Evolutionary conservation across 2,113 vertebrate species (phyloP).

Genomic region (Erpornis zantholeuca): DNA sequence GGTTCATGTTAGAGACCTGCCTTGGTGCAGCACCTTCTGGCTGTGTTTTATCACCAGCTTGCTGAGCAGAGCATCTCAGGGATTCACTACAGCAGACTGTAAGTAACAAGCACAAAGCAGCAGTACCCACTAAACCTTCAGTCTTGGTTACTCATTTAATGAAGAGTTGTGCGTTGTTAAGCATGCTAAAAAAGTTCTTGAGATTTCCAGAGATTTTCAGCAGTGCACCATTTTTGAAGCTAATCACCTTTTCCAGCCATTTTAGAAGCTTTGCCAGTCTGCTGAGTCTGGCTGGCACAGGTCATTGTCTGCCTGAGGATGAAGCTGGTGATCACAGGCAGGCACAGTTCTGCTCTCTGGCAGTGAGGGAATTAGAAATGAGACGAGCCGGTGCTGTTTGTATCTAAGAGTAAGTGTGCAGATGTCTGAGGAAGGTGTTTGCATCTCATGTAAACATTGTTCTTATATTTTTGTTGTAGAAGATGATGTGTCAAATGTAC

Average conservation of each 20-base stretch:
- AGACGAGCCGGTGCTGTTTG: background rate
- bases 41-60: background rate
- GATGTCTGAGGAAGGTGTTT: slow-evolving; percentile 72
- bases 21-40: background rate
- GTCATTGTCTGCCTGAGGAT: background rate
- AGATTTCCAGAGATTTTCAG: background rate
- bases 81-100: background rate
- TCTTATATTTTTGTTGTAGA: slow-evolving; percentile 85
- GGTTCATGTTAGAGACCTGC: background rate
- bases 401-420: slow-evolving; percentile 25
- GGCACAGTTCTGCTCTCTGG: background rate
- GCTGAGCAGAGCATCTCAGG: background rate
- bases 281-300: background rate
- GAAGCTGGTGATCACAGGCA: background rate
- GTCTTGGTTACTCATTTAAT: background rate
- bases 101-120: background rate
- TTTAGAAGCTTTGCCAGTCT: slow-evolving; percentile 16
- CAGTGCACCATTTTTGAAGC: slow-evolving; percentile 31
- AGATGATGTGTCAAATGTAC: slow-evolving; percentile 94
- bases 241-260: slow-evolving; percentile 9
- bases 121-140: background rate
- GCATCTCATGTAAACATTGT: slow-evolving; percentile 75
- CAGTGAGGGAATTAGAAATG: background rate
- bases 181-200: background rate
- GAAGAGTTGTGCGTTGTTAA: background rate